These are phyloP conservation scores for Lithophane leautieri DNA, from an alignment of 2,888 invertebrate genomes.

Conservation along the genomic window DNA sequence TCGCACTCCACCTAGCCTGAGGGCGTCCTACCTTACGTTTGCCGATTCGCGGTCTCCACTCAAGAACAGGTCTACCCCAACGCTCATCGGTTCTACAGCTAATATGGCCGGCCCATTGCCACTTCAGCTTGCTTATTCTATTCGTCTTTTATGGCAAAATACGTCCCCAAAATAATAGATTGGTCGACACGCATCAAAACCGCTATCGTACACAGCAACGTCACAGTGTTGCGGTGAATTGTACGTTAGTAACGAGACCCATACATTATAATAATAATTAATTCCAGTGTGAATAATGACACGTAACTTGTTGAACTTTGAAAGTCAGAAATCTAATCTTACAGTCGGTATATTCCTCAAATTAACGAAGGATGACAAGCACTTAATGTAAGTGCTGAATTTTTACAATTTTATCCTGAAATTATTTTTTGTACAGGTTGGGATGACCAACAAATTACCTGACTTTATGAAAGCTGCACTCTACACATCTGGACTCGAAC, in stretches of 20 bases:
- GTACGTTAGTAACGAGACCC: slow-evolving; percentile 32
- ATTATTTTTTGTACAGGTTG: not conserved
- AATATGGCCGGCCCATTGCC: too few relatives aligned
- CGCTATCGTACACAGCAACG: slow-evolving; percentile 1
- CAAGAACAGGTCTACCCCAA: too few relatives aligned
- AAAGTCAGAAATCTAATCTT: slow-evolving; percentile 16
- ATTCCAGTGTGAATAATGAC: slow-evolving; percentile 11
- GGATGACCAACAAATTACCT: too few relatives aligned
- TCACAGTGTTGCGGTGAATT: slow-evolving; percentile 20
- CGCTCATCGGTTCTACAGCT: too few relatives aligned
- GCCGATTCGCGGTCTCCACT: too few relatives aligned
- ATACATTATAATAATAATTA: slow-evolving; percentile 22
- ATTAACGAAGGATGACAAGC: slow-evolving; percentile 8
- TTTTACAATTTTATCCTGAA: slow-evolving; percentile 10
- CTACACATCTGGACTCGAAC: not conserved
- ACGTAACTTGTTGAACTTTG: not conserved
- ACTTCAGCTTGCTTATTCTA: too few relatives aligned
- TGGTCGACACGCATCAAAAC: slow-evolving; percentile 18
- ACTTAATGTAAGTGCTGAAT: not conserved
- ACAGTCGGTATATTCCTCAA: slow-evolving; percentile 4
- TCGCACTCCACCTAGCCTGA: too few relatives aligned
- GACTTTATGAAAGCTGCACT: not conserved
- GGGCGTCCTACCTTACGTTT: too few relatives aligned
- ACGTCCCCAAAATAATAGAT: not conserved
- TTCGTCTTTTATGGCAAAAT: not conserved